phyloP scores from a whole-genome alignment of 2,113 vertebrate genomes.

The Cynopterus brachyotis region DNA sequence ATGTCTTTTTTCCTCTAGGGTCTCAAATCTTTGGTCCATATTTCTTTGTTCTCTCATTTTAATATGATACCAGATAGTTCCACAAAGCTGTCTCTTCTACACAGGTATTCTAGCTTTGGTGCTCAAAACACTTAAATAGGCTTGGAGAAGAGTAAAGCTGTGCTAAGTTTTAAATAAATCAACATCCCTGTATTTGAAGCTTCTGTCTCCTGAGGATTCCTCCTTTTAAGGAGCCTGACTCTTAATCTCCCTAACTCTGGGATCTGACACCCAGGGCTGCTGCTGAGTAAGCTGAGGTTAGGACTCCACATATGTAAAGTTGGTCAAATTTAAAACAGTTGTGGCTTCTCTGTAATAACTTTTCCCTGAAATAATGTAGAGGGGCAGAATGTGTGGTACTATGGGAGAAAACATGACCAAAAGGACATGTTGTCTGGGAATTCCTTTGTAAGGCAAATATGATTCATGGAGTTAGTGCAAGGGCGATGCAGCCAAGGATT shows the following conservation, averaged over 20 bases:
- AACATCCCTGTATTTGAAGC: not conserved
- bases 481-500: conserved; percentile 20
- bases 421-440: conserved; percentile 73
- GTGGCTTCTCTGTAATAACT: conserved; percentile 66
- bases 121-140: not conserved
- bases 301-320: conserved; percentile 54
- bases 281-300: conserved; percentile 64
- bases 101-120: not conserved
- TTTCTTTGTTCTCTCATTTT: not conserved
- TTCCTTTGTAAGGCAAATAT: conserved; percentile 68
- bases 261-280: conserved; percentile 10
- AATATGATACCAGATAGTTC: not conserved
- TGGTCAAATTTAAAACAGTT: conserved; percentile 77
- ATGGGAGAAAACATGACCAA: conserved; percentile 72
- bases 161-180: not conserved
- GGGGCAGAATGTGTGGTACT: conserved; percentile 67
- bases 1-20: too few relatives aligned
- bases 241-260: not conserved
- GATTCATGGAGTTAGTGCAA: conserved; percentile 68
- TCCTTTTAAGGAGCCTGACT: not conserved
- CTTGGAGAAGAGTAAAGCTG: not conserved
- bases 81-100: not conserved
- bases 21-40: not conserved
- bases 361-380: conserved; percentile 71
- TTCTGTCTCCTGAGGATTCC: not conserved